Percentiles rank a stretch among this genome's conserved stretches.
These are phyloP conservation scores for Ciconia nigra DNA, from an alignment of 2,797 vertebrate species.

Conservation along the genomic window DNA sequence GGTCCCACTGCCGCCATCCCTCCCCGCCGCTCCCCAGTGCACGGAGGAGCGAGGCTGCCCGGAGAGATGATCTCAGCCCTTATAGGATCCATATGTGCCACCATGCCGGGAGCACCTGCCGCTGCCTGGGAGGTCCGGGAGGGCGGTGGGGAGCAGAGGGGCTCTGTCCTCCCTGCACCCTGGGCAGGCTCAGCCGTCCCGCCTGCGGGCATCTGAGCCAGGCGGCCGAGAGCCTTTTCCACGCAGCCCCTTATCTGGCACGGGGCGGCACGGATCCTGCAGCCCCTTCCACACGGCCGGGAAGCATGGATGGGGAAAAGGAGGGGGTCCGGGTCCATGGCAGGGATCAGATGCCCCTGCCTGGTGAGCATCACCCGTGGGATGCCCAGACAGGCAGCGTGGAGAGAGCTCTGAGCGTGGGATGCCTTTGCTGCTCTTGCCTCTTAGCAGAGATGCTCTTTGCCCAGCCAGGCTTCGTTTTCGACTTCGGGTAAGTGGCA, in stretches of 20 bases:
- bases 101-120: background rate
- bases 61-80: background rate
- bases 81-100: background rate
- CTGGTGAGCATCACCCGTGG: accelerated
- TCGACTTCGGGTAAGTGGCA: background rate
- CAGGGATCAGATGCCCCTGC: background rate
- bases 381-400: background rate
- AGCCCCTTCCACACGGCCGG: background rate
- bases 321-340: background rate
- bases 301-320: background rate
- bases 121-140: background rate
- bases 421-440: background rate
- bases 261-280: background rate
- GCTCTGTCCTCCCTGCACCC: background rate
- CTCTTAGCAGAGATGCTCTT: background rate
- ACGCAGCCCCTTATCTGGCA: background rate
- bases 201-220: background rate
- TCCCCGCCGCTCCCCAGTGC: background rate
- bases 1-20: background rate
- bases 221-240: background rate
- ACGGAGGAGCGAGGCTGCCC: accelerated
- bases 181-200: background rate
- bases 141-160: background rate
- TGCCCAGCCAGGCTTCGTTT: background rate
- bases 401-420: background rate